Evolutionary conservation across 2,888 invertebrate genomes (phyloP).

Genomic region (Oeneis ivallda): DNA sequence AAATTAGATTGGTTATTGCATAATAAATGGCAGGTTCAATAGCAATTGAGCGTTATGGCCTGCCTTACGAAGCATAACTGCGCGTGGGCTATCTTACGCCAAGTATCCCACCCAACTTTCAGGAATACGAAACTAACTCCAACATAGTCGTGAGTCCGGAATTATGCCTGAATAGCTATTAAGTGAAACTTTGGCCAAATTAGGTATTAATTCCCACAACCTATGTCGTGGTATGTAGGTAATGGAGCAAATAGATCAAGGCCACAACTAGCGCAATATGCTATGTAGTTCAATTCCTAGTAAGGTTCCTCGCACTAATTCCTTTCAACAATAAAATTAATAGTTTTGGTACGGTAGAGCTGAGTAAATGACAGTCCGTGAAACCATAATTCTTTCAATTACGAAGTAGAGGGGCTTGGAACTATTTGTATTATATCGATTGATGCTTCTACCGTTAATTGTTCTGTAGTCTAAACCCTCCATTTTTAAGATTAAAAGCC

Average conservation of each 20-base stretch:
- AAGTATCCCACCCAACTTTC: conserved; percentile 26
- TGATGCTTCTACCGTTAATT: too few species aligned
- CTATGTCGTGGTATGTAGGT: conserved; percentile 35
- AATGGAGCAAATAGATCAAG: conserved; percentile 9
- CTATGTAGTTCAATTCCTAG: not conserved
- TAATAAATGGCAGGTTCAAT: conserved; percentile 21
- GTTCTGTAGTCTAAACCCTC: too few species aligned
- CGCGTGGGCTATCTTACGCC: conserved; percentile 5
- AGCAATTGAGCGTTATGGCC: conserved; percentile 10
- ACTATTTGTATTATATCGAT: too few species aligned
- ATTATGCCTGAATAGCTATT: conserved; percentile 53
- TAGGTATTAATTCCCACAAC: conserved; percentile 45
- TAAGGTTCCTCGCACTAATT: not conserved
- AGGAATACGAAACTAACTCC: conserved; percentile 45
- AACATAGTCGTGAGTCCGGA: conserved; percentile 39
- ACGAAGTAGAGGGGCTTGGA: too few species aligned
- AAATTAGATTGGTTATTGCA: conserved; percentile 26
- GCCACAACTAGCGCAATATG: not conserved
- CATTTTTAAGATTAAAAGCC: too few species aligned
- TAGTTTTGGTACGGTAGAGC: too few species aligned
- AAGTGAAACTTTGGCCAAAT: conserved; percentile 47
- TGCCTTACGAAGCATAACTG: conserved; percentile 11
- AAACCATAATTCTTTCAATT: too few species aligned
- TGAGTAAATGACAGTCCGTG: too few species aligned
- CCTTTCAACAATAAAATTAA: too few species aligned